Evolutionary conservation across 2,113 vertebrate species (phyloP).

Genomic region (Pituophis catenifer): DNA sequence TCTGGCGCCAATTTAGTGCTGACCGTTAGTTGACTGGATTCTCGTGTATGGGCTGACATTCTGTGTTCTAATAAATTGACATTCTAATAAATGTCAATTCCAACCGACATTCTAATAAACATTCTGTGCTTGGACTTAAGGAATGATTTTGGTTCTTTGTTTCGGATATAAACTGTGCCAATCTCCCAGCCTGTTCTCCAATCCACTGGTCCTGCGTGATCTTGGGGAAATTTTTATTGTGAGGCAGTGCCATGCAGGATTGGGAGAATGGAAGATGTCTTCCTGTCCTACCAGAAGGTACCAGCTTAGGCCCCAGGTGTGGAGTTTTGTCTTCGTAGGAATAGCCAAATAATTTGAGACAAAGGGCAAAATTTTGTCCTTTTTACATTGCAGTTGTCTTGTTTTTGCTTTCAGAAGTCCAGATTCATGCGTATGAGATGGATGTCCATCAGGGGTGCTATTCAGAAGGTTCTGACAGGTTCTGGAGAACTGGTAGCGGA

Average conservation of each 20-base stretch:
- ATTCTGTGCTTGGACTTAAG: not conserved
- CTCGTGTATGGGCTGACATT: too few species aligned
- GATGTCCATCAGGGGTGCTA: not conserved
- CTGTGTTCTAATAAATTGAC: too few species aligned
- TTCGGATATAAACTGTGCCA: not conserved
- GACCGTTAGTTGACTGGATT: not conserved
- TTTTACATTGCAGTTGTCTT: not conserved
- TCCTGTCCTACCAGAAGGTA: not conserved
- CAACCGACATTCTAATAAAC: not conserved
- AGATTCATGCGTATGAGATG: not conserved
- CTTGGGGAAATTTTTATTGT: not conserved
- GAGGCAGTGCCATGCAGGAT: not conserved
- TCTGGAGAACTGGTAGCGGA: too few species aligned
- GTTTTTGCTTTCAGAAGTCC: not conserved
- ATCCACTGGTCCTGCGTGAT: conserved; percentile 32
- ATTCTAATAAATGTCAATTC: too few species aligned
- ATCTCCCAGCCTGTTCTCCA: not conserved
- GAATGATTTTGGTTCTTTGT: not conserved
- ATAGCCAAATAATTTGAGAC: not conserved
- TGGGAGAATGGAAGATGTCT: not conserved
- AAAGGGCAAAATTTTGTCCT: not conserved
- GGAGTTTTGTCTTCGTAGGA: not conserved
- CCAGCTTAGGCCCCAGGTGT: not conserved
- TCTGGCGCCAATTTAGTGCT: not conserved
- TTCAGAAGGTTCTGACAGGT: too few species aligned